Percentiles rank a stretch among this genome's conserved stretches.
Conservation (phyloP, 53 echinoderm and acorn worm genomes). For the Holothuria leucospilota region DNA sequence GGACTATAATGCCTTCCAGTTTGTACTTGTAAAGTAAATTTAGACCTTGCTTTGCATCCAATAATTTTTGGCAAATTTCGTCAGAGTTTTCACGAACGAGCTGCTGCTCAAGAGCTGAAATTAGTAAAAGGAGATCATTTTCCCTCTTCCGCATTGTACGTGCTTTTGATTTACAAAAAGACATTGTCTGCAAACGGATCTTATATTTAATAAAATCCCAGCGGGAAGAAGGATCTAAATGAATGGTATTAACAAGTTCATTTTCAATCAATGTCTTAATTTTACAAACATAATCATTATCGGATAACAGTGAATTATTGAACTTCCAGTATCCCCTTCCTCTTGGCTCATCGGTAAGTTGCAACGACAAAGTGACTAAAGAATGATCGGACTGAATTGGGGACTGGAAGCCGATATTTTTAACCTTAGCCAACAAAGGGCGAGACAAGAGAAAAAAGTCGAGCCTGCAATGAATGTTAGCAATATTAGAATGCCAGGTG, state of each 20-base stretch:
- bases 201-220: conserved; percentile 60
- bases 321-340: conserved; percentile 34
- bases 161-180: not conserved
- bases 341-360: conserved; percentile 17
- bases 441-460: no score
- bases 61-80: not conserved
- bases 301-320: conserved; percentile 25
- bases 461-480: no score
- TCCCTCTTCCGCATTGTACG: conserved; percentile 20
- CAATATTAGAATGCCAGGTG: not conserved
- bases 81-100: not conserved
- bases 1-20: conserved; percentile 55
- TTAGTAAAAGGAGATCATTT: not conserved
- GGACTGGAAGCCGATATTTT: not conserved
- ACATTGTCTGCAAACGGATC: conserved; percentile 27
- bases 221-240: not conserved
- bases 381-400: conserved; percentile 9
- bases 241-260: not conserved
- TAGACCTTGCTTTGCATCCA: conserved; percentile 17
- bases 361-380: conserved; percentile 32
- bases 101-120: conserved; percentile 26
- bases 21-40: conserved; percentile 44
- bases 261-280: conserved; percentile 22
- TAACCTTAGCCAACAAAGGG: not conserved
- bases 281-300: conserved; percentile 21